Percentiles rank a stretch among this genome's conserved stretches.
Conservation (phyloP, 2,797 vertebrate species). For the Syncerus caffer region DNA sequence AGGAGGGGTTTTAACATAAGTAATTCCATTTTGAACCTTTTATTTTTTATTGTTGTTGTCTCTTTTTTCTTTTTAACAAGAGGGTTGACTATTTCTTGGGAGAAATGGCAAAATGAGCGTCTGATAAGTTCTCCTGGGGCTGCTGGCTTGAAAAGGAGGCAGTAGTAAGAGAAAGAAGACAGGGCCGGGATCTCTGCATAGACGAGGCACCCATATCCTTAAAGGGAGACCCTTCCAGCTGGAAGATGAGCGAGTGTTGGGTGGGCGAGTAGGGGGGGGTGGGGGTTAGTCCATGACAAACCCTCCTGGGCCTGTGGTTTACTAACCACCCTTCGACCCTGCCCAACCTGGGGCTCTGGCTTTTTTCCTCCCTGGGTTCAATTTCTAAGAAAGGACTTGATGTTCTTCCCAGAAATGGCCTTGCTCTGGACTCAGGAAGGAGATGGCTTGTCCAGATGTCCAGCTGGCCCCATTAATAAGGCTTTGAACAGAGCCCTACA, state of each 20-base stretch:
- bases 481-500: not conserved
- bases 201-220: not conserved
- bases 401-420: slow-evolving; percentile 48
- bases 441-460: slow-evolving; percentile 67
- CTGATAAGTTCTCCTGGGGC: not conserved
- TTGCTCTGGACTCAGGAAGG: not conserved
- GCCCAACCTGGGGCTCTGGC: not conserved
- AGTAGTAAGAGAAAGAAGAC: not conserved
- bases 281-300: not conserved
- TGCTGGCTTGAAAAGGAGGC: not conserved
- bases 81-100: not conserved
- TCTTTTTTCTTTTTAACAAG: not conserved
- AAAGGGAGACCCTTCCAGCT: not conserved
- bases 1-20: not conserved
- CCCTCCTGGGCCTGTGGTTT: not conserved
- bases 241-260: not conserved
- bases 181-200: not conserved
- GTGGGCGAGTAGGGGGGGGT: rapidly evolving
- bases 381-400: not conserved
- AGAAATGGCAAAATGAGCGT: not conserved
- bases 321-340: not conserved
- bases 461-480: not conserved
- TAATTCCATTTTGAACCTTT: not conserved
- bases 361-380: not conserved
- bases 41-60: not conserved